Conservation (phyloP, 2,888 invertebrate genomes). For the Anarsia innoxiella region DNA sequence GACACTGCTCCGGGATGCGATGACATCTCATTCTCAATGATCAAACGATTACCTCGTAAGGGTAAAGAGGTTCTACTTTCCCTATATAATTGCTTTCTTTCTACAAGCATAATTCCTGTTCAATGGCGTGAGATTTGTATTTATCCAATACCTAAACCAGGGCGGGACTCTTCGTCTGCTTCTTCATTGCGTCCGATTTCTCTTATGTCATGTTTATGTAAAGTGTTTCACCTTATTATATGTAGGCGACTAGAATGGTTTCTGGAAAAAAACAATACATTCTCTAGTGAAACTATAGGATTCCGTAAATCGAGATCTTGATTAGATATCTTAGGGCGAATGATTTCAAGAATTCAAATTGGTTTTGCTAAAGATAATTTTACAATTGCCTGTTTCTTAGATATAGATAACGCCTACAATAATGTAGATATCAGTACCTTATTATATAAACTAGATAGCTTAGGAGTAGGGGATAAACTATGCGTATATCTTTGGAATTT, state of each 20-base stretch:
- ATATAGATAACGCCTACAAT: slow-evolving; percentile 8
- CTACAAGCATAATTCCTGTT: background rate
- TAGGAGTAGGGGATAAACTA: background rate
- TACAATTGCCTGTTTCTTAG: slow-evolving; percentile 4
- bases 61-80: background rate
- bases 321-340: slow-evolving; percentile 12
- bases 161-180: background rate
- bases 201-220: slow-evolving; percentile 15
- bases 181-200: slow-evolving; percentile 11
- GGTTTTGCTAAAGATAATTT: slow-evolving; percentile 2
- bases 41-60: background rate
- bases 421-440: background rate
- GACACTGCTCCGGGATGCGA: slow-evolving; percentile 13
- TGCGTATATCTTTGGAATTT: slow-evolving; percentile 8
- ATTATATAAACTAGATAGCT: background rate
- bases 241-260: slow-evolving; percentile 15
- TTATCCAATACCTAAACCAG: slow-evolving; percentile 2
- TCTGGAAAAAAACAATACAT: slow-evolving; percentile 12
- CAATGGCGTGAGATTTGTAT: slow-evolving; percentile 1
- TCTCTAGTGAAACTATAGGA: slow-evolving; percentile 8
- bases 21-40: slow-evolving; percentile 9
- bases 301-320: slow-evolving; percentile 15
- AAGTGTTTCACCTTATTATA: slow-evolving; percentile 16
- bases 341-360: slow-evolving; percentile 14
- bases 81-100: background rate